Base-by-base conservation (phyloP, 2,888 invertebrate species). In the Halictus quadricinctus region DNA sequence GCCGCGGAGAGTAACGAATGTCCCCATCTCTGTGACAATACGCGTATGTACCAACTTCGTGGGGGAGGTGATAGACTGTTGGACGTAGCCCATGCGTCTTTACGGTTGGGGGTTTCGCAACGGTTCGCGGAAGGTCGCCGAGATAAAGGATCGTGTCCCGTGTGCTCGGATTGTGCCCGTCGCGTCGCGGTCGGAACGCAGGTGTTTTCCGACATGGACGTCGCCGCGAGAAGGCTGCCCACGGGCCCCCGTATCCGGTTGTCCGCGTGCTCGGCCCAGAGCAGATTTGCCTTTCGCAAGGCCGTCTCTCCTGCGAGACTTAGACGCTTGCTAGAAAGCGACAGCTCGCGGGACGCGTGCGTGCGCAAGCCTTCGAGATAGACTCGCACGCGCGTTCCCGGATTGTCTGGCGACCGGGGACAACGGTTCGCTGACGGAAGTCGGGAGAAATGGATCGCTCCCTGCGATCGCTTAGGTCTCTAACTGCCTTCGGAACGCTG, bases 211-310 rank as follows among this genome's bases (percentile, higher is more conserved):
- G 80, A 78, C 78, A 73, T 29, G 75, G 46, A 66, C 81, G 58
- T 36, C 36, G 84, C 77, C 75, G 80, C 80, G 88, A 69, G 87
- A 83, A 87, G 82, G 87, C 80, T 89, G 83, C 79, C 78, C 81
- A 81, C 86, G 80, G 60, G 60, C 74, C 58, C 3, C 60, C 77
- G 79, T 83, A 83, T 86, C 86, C 84, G 76, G 79, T 80, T 85
- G 78, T 84, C 79, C n/a, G 48, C 64, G 72, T 58, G 36, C 72
- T 72, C 50, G 46, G 75, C 48, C 58, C n/a, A n/a, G 50, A 46
- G 25, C 60, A 60, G 85, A 88, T 87, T 87, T 84, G 83, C 75
- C 83, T 85, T 76, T 87, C 79, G 82, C 88, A 88, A 88, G 88
- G 88, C 87, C 88, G 87, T 80, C 75, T 75, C 83, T 69, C 18